Evolutionary conservation across 1,140 invertebrate species (phyloP).

Genomic region (Mya arenaria): DNA sequence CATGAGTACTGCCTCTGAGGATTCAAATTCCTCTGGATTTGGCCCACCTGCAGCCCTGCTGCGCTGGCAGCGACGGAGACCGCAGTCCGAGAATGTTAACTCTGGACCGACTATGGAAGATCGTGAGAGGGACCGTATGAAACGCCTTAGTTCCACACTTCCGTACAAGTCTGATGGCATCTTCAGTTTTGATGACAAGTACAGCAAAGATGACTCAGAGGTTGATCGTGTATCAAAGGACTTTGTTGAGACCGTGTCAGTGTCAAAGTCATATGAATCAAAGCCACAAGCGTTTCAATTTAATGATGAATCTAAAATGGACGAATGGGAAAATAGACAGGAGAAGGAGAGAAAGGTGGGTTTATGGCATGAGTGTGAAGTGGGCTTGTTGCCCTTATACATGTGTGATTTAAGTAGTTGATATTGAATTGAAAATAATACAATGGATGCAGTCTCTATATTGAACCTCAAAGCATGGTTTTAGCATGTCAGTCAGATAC

Average conservation of each 20-base stretch:
- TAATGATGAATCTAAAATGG: conserved; percentile 84
- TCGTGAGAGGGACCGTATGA: conserved; percentile 6
- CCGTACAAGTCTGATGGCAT: conserved; percentile 25
- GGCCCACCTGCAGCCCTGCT: conserved; percentile 70
- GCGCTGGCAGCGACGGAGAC: conserved; percentile 71
- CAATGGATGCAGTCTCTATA: too few relatives aligned
- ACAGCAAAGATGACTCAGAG: conserved; percentile 53
- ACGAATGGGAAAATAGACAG: conserved; percentile 86
- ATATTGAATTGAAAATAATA: too few relatives aligned
- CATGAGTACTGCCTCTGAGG: not conserved
- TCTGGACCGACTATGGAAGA: conserved; percentile 5
- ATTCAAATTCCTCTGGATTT: conserved; percentile 35
- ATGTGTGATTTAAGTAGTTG: too few relatives aligned
- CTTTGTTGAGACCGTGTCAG: conserved; percentile 36
- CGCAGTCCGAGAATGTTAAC: conserved; percentile 60
- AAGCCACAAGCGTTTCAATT: conserved; percentile 36
- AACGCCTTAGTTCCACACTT: conserved; percentile 49
- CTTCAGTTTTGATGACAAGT: conserved; percentile 1
- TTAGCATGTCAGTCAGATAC: too few relatives aligned
- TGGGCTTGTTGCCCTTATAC: too few relatives aligned
- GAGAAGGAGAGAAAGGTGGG: conserved; percentile 65
- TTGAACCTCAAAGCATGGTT: too few relatives aligned
- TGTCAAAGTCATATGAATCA: conserved; percentile 29
- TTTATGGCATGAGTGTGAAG: too few relatives aligned
- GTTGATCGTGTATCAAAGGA: conserved; percentile 43